Base-by-base conservation (phyloP, 2,888 invertebrate genomes). In the Latrodectus elegans region DNA sequence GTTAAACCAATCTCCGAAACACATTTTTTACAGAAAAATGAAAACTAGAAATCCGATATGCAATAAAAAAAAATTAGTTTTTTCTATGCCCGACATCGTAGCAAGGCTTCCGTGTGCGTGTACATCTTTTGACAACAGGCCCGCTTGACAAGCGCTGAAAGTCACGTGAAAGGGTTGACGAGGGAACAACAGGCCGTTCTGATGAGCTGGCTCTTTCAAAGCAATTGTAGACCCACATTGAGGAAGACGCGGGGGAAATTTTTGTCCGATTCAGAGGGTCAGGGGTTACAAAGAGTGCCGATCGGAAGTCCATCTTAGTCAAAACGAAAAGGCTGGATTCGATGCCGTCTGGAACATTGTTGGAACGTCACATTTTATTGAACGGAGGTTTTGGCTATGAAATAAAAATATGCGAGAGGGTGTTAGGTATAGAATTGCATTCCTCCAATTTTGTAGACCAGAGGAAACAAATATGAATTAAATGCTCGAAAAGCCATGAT, bases 111-210 rank as follows among this genome's bases (percentile, higher is more conserved):
- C 60, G 60, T 11, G 60, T 60, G 60, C 60, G 60, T 60, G 60
- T 60, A 60, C n/a, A 15, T 60, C 60, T 60, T 60, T 60, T 60
- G 60, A 60, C 60, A 60, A 60, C 60, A n/a, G 60, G 12, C 60
- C 60, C 60, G 11, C n/a, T n/a, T 76, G 76, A 76, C 76, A 67
- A 65, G 76, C 49, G 65, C 22, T 76, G 76, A 76, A 67, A 76
- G 49, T 65, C 38, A 38, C 38, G 55, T 65, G 65, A 76, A 76
- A 38, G 76, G 67, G 10, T 14, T 76, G 76, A 65, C 76, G 51
- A 17, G 8, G 8, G 76, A 38, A 65, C 65, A 76, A 76, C 51
- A 65, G 17, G 38, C 14, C 11, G 67, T 15, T 76, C 51, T 65
- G 65, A 76, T 49, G 67, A 67, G 64, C 76, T 51, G 0, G 51